These are phyloP conservation scores for Rotaria macrura DNA, from an alignment of 2,888 invertebrate genomes.

Conservation along the genomic window DNA sequence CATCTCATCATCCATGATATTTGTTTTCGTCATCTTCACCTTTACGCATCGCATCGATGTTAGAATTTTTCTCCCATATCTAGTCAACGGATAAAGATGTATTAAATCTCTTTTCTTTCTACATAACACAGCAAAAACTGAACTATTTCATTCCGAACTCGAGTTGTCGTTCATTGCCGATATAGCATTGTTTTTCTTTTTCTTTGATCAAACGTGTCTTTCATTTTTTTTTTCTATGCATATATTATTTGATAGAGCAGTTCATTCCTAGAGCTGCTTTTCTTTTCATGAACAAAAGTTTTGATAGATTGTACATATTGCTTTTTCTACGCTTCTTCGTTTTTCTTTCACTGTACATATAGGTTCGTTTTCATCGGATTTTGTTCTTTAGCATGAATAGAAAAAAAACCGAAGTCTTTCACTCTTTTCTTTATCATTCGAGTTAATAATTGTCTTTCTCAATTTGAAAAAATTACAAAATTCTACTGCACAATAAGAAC, in stretches of 20 bases:
- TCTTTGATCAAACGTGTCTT: too few relatives aligned
- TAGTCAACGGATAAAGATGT: not conserved
- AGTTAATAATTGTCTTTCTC: too few relatives aligned
- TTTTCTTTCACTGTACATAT: not conserved
- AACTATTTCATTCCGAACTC: not conserved
- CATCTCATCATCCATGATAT: not conserved
- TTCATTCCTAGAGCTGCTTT: not conserved
- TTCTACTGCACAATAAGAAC: too few relatives aligned
- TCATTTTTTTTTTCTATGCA: too few relatives aligned
- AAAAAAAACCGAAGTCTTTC: not conserved
- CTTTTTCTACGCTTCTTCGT: not conserved
- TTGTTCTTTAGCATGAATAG: not conserved
- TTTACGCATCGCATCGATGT: not conserved
- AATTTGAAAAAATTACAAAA: too few relatives aligned
- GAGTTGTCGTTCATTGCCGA: too few relatives aligned
- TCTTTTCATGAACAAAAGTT: not conserved
- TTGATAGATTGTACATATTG: not conserved
- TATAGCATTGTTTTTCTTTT: too few relatives aligned
- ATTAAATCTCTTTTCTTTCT: not conserved
- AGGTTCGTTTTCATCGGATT: not conserved
- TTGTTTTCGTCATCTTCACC: too few relatives aligned
- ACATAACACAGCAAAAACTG: not conserved
- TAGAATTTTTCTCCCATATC: not conserved
- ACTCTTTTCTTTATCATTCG: too few relatives aligned
- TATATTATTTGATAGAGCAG: not conserved